Conservation (phyloP, 1,140 invertebrate genomes). For the Doryteuthis pealeii region DNA sequence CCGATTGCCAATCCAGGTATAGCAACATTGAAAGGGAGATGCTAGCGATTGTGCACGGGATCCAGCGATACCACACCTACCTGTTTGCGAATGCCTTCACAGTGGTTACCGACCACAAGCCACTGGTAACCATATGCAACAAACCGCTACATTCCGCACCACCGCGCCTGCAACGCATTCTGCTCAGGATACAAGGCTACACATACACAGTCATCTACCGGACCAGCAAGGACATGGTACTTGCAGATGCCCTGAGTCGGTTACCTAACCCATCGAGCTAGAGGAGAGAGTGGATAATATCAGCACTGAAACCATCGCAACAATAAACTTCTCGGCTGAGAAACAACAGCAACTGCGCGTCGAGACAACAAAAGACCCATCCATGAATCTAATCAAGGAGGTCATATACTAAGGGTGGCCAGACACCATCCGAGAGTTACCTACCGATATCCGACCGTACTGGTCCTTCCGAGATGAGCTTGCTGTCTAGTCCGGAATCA, state of each 20-base stretch:
- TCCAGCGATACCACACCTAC: slow-evolving; percentile 6
- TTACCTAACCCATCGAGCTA: neutral
- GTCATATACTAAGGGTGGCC: slow-evolving; percentile 55
- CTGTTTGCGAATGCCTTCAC: slow-evolving; percentile 32
- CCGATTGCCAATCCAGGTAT: too few species aligned
- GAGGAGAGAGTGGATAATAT: neutral
- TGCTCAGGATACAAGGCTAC: slow-evolving; percentile 57
- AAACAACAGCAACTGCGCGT: neutral
- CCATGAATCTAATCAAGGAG: neutral
- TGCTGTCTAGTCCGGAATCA: slow-evolving; percentile 37
- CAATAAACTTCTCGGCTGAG: neutral
- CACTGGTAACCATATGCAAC: slow-evolving; percentile 52
- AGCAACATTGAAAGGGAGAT: too few species aligned
- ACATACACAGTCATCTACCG: slow-evolving; percentile 57
- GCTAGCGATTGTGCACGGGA: too few species aligned
- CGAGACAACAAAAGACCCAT: neutral
- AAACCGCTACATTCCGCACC: slow-evolving; percentile 42
- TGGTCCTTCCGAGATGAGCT: slow-evolving; percentile 49
- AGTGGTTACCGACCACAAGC: slow-evolving; percentile 50
- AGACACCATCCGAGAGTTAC: slow-evolving; percentile 38
- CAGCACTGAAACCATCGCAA: neutral
- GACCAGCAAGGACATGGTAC: slow-evolving; percentile 56
- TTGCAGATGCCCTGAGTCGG: slow-evolving; percentile 43
- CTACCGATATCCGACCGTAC: slow-evolving; percentile 39
- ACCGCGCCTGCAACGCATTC: slow-evolving; percentile 53